Evolutionary conservation across 2,888 invertebrate species (phyloP).

Genomic region (Autographa pulchrina): DNA sequence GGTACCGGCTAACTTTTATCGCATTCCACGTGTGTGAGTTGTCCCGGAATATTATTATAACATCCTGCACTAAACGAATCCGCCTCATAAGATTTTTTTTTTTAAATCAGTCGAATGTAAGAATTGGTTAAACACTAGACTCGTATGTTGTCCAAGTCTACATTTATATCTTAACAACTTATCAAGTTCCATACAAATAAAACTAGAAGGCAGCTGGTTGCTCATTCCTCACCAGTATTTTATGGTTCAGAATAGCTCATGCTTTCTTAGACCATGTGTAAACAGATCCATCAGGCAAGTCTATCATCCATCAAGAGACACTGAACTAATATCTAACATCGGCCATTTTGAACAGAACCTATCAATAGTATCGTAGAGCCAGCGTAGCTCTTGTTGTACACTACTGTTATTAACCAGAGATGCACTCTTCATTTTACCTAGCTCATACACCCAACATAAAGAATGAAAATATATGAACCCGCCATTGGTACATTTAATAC

Average conservation of each 20-base stretch:
- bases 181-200: conserved; percentile 1
- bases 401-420: neutral
- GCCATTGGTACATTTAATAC: no score
- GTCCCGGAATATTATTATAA: no score
- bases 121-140: no score
- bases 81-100: no score
- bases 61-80: no score
- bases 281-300: conserved; percentile 27
- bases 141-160: no score
- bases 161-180: no score
- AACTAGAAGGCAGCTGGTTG: neutral
- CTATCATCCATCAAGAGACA: conserved; percentile 26
- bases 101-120: no score
- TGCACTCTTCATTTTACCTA: neutral
- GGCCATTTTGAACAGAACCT: neutral
- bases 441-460: neutral
- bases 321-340: conserved; percentile 22
- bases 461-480: neutral
- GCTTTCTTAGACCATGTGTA: conserved; percentile 6
- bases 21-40: no score
- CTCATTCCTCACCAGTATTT: neutral
- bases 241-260: conserved; percentile 18
- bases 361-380: neutral
- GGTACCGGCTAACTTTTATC: no score
- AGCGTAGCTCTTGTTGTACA: neutral